Conservation (phyloP, 2,113 vertebrate genomes). For the Lipotes vexillifer region DNA sequence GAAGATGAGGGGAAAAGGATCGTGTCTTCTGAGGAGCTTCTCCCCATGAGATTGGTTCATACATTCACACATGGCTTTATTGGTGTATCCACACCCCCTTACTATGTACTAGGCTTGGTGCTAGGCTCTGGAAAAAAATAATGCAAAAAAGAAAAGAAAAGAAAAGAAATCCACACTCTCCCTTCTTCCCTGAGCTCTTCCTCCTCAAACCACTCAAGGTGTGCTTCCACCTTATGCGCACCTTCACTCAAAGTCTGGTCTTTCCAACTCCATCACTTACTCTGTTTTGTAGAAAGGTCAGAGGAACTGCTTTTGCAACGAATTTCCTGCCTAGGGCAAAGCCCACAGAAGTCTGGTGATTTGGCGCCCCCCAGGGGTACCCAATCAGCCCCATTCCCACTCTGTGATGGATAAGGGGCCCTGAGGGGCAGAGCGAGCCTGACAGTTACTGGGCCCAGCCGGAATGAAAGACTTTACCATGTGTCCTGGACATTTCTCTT, state of each 20-base stretch:
- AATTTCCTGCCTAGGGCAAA: neutral
- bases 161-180: neutral
- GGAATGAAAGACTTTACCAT: neutral
- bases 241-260: neutral
- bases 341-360: neutral
- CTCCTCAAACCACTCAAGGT: neutral
- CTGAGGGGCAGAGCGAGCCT: neutral
- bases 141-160: neutral
- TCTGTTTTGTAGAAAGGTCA: neutral
- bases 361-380: slow-evolving; percentile 27
- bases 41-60: neutral
- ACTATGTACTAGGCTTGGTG: no score
- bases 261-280: neutral
- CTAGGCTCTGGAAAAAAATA: neutral
- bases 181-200: neutral
- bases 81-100: neutral
- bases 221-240: neutral
- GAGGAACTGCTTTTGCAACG: neutral
- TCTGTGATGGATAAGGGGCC: neutral
- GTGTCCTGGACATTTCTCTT: neutral
- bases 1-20: neutral
- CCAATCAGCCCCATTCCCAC: neutral
- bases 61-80: neutral
- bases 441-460: neutral
- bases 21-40: neutral